Conservation (phyloP, 2,888 invertebrate species). For the Frankliniella fusca region DNA sequence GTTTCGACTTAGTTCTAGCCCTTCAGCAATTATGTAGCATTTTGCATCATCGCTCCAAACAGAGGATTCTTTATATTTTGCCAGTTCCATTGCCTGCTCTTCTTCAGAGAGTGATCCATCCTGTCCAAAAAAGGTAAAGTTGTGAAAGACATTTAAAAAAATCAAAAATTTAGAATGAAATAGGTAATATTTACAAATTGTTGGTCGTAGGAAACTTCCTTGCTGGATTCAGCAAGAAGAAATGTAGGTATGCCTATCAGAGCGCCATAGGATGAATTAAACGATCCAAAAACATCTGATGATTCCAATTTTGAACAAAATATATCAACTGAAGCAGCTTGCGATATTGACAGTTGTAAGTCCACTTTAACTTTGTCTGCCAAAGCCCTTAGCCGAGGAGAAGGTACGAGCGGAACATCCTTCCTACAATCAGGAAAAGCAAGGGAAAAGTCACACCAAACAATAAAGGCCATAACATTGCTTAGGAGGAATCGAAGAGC, state of each 20-base stretch:
- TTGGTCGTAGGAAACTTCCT: neutral
- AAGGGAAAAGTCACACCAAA: too few relatives aligned
- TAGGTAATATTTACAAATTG: neutral
- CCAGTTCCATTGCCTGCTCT: neutral
- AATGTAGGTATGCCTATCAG: neutral
- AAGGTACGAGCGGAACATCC: neutral
- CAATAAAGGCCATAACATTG: neutral
- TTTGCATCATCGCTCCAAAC: neutral
- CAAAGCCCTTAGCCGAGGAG: neutral
- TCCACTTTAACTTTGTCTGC: neutral
- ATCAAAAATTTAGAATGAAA: too few relatives aligned
- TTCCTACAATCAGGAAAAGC: neutral
- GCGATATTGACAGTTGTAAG: neutral
- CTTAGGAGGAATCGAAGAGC: neutral
- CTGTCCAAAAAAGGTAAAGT: neutral
- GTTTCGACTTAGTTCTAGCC: neutral
- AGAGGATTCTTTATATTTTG: neutral
- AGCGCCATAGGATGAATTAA: neutral
- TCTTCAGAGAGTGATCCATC: too few relatives aligned
- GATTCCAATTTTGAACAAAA: neutral
- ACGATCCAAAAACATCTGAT: neutral
- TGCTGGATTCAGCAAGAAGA: neutral
- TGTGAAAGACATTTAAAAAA: neutral
- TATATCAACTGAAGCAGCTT: neutral
- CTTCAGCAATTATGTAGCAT: neutral